Conservation (phyloP, 2,888 invertebrate genomes). For the Drosophila dives region DNA sequence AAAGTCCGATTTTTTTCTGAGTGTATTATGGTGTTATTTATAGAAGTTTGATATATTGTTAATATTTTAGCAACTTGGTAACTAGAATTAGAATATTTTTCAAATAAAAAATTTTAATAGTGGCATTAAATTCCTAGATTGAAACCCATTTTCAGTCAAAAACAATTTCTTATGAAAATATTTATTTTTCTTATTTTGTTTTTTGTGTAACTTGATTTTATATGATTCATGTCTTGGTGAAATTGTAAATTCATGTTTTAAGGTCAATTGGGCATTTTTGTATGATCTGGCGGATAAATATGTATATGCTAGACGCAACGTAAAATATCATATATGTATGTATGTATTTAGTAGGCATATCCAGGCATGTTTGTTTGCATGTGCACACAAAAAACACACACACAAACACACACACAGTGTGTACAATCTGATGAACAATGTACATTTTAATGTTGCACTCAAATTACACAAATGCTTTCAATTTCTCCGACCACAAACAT, state of each 20-base stretch:
- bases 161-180: neutral
- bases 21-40: neutral
- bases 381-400: neutral
- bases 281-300: neutral
- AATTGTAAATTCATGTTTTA: neutral
- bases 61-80: neutral
- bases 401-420: neutral
- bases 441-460: slow-evolving; percentile 49
- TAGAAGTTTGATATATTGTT: neutral
- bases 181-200: neutral
- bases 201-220: neutral
- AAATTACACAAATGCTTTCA: slow-evolving; percentile 61
- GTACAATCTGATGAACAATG: neutral
- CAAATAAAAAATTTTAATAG: neutral
- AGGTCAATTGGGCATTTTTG: neutral
- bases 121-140: neutral
- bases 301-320: slow-evolving; percentile 3
- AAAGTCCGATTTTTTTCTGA: neutral
- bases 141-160: neutral
- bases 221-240: neutral
- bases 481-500: slow-evolving; percentile 40
- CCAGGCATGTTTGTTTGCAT: neutral
- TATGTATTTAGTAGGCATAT: neutral
- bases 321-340: neutral
- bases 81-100: neutral